These are phyloP conservation scores for Melopsittacus undulatus DNA, from an alignment of 2,797 vertebrate genomes.

Conservation along the genomic window DNA sequence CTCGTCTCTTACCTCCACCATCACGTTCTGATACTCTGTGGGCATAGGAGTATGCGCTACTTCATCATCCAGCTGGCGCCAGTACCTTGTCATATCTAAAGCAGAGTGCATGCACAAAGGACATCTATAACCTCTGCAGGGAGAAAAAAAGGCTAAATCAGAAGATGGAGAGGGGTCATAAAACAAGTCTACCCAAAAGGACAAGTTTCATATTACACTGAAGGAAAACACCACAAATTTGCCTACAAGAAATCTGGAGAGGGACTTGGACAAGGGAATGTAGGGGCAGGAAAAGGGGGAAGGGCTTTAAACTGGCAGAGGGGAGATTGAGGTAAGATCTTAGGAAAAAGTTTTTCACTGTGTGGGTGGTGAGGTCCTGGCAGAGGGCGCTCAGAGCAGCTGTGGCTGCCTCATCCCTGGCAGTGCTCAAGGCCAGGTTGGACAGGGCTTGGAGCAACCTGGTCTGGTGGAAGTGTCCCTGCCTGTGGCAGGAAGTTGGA, in stretches of 20 bases:
- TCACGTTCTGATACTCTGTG: conserved; percentile 87
- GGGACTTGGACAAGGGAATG: background rate
- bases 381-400: background rate
- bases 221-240: background rate
- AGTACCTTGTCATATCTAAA: conserved; percentile 85
- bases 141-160: background rate
- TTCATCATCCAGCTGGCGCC: conserved; percentile 88
- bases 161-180: background rate
- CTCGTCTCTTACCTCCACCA: conserved; percentile 82
- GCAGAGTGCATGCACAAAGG: conserved; percentile 94
- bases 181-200: background rate
- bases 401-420: background rate
- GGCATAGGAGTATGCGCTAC: conserved; percentile 92
- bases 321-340: background rate
- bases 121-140: conserved; percentile 87
- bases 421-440: background rate
- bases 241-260: background rate
- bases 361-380: background rate
- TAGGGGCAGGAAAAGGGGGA: background rate
- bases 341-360: background rate
- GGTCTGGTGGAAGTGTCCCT: background rate
- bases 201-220: background rate
- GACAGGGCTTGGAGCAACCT: background rate
- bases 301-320: background rate
- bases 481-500: background rate